Base-by-base conservation (phyloP, 2,797 vertebrate genomes). In the Arnoldichthys spilopterus region DNA sequence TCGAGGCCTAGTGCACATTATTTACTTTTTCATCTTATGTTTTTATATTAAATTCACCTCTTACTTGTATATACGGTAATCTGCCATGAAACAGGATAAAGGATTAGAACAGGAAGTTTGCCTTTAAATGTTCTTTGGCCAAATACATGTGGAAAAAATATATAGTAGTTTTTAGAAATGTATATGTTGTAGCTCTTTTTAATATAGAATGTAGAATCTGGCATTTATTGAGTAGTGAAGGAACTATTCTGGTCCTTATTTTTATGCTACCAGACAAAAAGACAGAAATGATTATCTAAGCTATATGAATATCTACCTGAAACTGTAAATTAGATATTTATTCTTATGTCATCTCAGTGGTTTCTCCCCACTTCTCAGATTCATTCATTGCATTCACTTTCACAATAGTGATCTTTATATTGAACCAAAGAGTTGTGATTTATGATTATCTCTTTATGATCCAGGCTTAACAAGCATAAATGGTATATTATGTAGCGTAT, bases 291-390 rank as follows among this genome's bases (percentile, higher is more conserved):
- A n/a, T 58, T 7, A 74, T 76, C 74, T 63, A 53, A 51, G 51
- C 26, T 71, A 80, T 54, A 58, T 72, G 63, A 32, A 81, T 76
- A 53, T 84, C 68, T 64, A 70, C 64, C 66, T 76, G 56, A 73
- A 82, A 83, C 66, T 90, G 86, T 90, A 91, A 83, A 90, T 91
- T 89, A 72, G 70, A 54, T 91, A 88, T 91, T 87, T 88, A 89
- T 91, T 87, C 70, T 59, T 73, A 79, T 78, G 82, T 9, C 58
- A 53, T 40, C 6, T 79, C 54, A 47, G 15, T 68, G 43, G 37
- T 54, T n/a, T 78, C 51, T 40, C 30, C 28, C 32, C 3, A 22
- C 16, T 7, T 40, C 12, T 30, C 0, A 51, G 74, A 47, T 53
- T 56, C 22, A 11, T 53, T 30, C 47, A 15, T 43, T 18, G 30